Conservation (phyloP, 1,140 invertebrate species). For the Heliconius nattereri region DNA sequence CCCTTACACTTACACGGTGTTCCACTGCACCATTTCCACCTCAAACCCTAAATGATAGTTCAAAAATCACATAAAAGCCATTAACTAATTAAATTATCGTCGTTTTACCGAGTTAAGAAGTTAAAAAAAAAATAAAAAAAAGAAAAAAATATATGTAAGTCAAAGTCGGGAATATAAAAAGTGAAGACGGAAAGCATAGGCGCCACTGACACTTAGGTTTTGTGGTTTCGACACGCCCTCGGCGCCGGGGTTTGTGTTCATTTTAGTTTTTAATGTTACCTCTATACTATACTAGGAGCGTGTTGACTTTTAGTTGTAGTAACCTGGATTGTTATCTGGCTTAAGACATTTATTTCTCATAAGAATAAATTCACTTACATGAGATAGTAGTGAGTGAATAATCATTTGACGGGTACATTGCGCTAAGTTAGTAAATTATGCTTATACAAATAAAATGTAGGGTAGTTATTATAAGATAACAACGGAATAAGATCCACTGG, state of each 20-base stretch:
- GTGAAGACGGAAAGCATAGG: conserved; percentile 66
- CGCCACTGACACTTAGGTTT: conserved; percentile 65
- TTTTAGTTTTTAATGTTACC: not conserved
- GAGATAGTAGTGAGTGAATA: too few species aligned
- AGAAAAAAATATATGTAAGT: conserved; percentile 16
- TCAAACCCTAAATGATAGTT: conserved; percentile 10
- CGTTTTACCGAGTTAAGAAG: conserved; percentile 52
- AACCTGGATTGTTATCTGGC: too few species aligned
- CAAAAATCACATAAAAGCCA: conserved; percentile 28
- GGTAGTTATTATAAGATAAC: too few species aligned
- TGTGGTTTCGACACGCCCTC: conserved; percentile 57
- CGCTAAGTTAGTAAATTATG: too few species aligned
- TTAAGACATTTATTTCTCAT: too few species aligned
- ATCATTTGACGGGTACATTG: too few species aligned
- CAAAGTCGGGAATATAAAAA: conserved; percentile 44
- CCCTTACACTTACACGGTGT: too few species aligned
- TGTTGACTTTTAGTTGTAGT: not conserved
- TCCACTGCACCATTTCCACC: not conserved
- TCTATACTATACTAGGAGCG: not conserved
- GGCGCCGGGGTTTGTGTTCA: conserved; percentile 48
- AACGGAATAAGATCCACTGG: too few species aligned
- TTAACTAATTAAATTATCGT: conserved; percentile 66
- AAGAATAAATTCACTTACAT: too few species aligned
- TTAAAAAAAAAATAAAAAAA: conserved; percentile 53
- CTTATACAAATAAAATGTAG: too few species aligned